Conservation (phyloP, 1,140 invertebrate genomes). For the Drosophila novamexicana region DNA sequence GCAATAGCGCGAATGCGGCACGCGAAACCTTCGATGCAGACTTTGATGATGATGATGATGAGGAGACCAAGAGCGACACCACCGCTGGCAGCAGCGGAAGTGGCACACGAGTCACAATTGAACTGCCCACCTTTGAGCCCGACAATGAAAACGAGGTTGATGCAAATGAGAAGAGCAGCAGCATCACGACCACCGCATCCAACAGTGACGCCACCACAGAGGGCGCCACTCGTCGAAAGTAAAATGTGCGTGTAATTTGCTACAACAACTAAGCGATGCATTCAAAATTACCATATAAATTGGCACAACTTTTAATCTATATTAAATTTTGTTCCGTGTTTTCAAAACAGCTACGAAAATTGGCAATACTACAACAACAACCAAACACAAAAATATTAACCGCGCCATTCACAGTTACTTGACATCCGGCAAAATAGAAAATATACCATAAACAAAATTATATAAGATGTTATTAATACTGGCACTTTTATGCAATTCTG, state of each 20-base stretch:
- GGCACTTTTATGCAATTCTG: too few relatives aligned
- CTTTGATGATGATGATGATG: conserved; percentile 77
- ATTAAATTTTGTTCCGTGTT: conserved; percentile 37
- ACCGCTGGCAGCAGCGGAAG: conserved; percentile 36
- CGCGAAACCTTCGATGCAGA: conserved; percentile 80
- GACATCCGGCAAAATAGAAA: too few relatives aligned
- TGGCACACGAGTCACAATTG: conserved; percentile 83
- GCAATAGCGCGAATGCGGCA: conserved; percentile 73
- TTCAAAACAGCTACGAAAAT: conserved; percentile 34
- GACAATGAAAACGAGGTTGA: conserved; percentile 83
- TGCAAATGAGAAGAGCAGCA: conserved; percentile 46
- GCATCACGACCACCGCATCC: conserved; percentile 25
- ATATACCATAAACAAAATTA: too few relatives aligned
- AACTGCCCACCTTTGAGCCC: conserved; percentile 85
- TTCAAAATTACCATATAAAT: conserved; percentile 23
- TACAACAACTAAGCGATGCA: conserved; percentile 63
- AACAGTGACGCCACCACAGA: conserved; percentile 34
- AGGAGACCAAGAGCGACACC: conserved; percentile 39
- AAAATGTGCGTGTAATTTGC: conserved; percentile 68
- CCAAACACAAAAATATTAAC: not conserved
- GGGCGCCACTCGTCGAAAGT: conserved; percentile 20
- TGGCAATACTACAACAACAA: conserved; percentile 42
- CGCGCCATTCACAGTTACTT: too few relatives aligned
- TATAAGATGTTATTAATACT: too few relatives aligned
- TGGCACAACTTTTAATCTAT: conserved; percentile 25